phyloP scores from a whole-genome alignment of 2,888 invertebrate genomes.

The Sinodicranocentrus sp. region DNA sequence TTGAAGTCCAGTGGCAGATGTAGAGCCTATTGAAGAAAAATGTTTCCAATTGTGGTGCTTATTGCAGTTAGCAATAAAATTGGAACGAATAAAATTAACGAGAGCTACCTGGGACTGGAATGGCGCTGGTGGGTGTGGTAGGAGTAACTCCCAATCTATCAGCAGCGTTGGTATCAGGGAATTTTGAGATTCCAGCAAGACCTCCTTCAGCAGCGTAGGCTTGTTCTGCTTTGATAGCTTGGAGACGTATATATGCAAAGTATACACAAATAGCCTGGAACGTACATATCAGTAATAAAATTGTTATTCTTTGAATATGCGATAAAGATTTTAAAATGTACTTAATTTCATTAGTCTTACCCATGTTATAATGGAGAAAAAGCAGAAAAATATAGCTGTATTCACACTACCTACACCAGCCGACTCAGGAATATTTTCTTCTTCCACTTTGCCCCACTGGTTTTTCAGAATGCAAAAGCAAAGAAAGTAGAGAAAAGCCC shows the following conservation, averaged over 20 bases:
- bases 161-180: conserved; percentile 58
- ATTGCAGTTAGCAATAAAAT: too few relatives aligned
- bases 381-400: conserved; percentile 67
- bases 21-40: conserved; percentile 13
- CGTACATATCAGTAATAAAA: too few relatives aligned
- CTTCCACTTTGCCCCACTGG: conserved; percentile 66
- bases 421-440: conserved; percentile 42
- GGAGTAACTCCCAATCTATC: conserved; percentile 55
- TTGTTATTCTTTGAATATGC: too few relatives aligned
- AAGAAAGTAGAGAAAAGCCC: conserved; percentile 68
- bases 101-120: conserved; percentile 24
- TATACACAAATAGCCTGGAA: conserved; percentile 54
- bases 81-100: too few relatives aligned
- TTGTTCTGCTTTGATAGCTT: conserved; percentile 60
- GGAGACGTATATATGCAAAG: conserved; percentile 56
- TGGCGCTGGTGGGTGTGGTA: conserved; percentile 46
- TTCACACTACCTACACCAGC: conserved; percentile 61
- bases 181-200: conserved; percentile 56
- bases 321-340: too few relatives aligned
- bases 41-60: too few relatives aligned
- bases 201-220: conserved; percentile 62
- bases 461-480: conserved; percentile 67
- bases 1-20: conserved; percentile 33
- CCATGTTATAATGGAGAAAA: conserved; percentile 65
- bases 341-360: conserved; percentile 33